These are phyloP conservation scores for Enteromius mattozi DNA, from an alignment of 2,797 vertebrate species.

Conservation along the genomic window DNA sequence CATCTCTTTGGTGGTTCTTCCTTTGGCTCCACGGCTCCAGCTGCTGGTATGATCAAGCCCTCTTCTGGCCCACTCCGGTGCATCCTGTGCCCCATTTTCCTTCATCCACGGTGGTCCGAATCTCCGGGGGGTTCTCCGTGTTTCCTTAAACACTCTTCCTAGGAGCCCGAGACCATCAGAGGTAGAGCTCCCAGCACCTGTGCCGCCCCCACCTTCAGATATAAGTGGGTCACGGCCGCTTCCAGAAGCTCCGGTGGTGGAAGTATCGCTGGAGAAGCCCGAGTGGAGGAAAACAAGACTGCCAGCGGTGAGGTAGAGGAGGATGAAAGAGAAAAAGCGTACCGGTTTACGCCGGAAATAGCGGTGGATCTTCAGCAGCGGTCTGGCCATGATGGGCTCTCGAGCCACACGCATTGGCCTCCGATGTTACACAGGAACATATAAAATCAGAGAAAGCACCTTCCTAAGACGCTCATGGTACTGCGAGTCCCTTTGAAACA, in stretches of 20 bases:
- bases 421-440: slow-evolving; percentile 33
- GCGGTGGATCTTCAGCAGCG: slow-evolving; percentile 91
- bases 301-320: slow-evolving; percentile 92
- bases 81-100: slow-evolving; percentile 70
- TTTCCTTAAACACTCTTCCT: slow-evolving; percentile 81
- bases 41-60: slow-evolving; percentile 73
- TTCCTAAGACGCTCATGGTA: not conserved
- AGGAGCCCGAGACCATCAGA: slow-evolving; percentile 76
- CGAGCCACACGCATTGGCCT: slow-evolving; percentile 36
- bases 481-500: not conserved
- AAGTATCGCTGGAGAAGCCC: slow-evolving; percentile 81
- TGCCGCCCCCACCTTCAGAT: slow-evolving; percentile 60
- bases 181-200: slow-evolving; percentile 52
- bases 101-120: slow-evolving; percentile 86
- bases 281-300: slow-evolving; percentile 93
- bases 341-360: slow-evolving; percentile 91
- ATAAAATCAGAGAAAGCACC: slow-evolving; percentile 31
- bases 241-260: slow-evolving; percentile 57
- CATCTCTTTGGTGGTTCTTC: slow-evolving; percentile 82
- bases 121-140: slow-evolving; percentile 70
- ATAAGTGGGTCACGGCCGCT: slow-evolving; percentile 63
- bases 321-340: slow-evolving; percentile 92
- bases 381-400: slow-evolving; percentile 85
- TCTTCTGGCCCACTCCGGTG: slow-evolving; percentile 59
- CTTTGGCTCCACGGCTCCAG: slow-evolving; percentile 84